Evolutionary conservation across 1,140 invertebrate genomes (phyloP).

Genomic region (Tetramorium simillimum): DNA sequence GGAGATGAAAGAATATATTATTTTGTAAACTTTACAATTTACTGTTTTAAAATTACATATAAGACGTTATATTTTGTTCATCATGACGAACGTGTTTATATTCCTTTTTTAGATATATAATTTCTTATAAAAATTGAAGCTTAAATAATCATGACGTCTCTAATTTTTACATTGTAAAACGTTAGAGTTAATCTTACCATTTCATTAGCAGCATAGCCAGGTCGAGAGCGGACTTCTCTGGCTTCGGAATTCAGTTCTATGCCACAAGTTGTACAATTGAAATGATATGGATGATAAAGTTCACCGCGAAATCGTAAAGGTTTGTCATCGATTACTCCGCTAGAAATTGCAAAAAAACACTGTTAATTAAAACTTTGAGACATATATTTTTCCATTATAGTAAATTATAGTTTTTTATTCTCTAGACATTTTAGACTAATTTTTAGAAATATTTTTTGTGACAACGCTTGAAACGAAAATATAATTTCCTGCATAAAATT

Average conservation of each 20-base stretch:
- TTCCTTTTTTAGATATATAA: background rate
- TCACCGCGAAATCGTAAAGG: constrained; percentile 98
- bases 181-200: constrained; percentile 86
- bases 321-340: constrained; percentile 98
- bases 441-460: background rate
- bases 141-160: background rate
- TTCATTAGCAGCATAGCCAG: constrained; percentile 96
- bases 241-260: constrained; percentile 96
- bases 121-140: background rate
- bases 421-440: background rate
- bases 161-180: background rate
- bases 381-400: background rate
- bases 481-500: background rate
- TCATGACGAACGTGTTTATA: background rate
- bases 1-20: background rate
- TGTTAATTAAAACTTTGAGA: background rate
- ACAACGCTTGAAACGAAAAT: background rate
- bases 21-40: constrained; percentile 7
- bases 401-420: background rate
- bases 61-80: background rate
- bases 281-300: constrained; percentile 99
- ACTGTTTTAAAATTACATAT: background rate
- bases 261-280: constrained; percentile 97
- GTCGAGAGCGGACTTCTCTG: constrained; percentile 96
- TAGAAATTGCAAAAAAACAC: constrained; percentile 78